Evolutionary conservation across 1,140 invertebrate genomes (phyloP), one percentile per base, ranked within the genome.

Genomic region (Drosophila cardini): DNA sequence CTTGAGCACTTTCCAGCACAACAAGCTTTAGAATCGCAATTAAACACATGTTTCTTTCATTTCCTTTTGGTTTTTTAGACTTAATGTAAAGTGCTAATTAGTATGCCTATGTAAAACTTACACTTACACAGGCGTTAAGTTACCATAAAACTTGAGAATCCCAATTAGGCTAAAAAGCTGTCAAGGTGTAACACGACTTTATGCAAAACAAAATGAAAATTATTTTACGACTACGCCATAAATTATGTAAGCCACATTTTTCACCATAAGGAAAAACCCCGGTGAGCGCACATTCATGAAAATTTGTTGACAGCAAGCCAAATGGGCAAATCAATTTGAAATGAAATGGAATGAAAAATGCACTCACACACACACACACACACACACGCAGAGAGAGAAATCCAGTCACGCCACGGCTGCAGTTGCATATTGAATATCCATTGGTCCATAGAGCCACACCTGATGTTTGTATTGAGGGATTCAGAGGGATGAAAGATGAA

Each of bases 281-380:
- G 13, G 15, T 13, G 7, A 15, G 64, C 46, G 57, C 69, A 78
- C 76, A 73, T 68, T 76, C 42, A 32, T 58, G 58, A 13, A 74
- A 80, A 78, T 64, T 26, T 65, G 74, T 50, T 80, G 61, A 74
- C 77, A 60, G 56, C 48, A n/a, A 21, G 18, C 48, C 56, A 62
- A 61, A 52, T 56, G 43, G 48, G 38, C 18, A 73, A 80, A 77
- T 80, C 77, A 84, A 84, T 80, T 84, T 80, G 18, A 13, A 40
- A 38, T 30, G 57, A 43, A 34, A 67, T 67, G 36, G 43, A 40
- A 36, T 43, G 63, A 26, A 26, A 26, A 26, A 52, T 58, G 52
- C 18, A 48, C 21, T 26, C 21, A 40, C 26, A 38, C 45, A 45
- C 34, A 26, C 21, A 26, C 21, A 26, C 2, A 1, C 21, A 21